A percentile compares a stretch with the other conserved stretches of the same genome.
phyloP scores from a whole-genome alignment of 2,113 vertebrate species.

The Nycticorax nycticorax region DNA sequence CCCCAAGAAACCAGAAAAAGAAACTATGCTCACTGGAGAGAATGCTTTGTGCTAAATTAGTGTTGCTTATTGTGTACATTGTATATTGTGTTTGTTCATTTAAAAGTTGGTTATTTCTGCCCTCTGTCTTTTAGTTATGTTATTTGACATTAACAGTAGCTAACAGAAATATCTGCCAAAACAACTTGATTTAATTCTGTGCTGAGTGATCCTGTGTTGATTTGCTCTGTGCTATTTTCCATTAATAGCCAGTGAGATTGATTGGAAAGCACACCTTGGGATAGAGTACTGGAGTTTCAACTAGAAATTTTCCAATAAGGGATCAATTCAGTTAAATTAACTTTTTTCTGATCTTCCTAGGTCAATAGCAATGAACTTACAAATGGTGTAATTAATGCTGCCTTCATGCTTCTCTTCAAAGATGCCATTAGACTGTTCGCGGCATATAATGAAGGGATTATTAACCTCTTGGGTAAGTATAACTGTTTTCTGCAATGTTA shows the following conservation, averaged over 20 bases:
- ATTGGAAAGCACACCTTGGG: background rate
- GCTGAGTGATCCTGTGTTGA: background rate
- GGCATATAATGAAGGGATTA: constrained; percentile 98
- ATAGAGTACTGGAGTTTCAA: background rate
- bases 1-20: background rate
- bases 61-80: background rate
- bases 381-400: constrained; percentile 98
- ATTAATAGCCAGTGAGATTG: background rate
- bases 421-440: constrained; percentile 98
- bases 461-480: constrained; percentile 93
- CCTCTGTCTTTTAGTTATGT: background rate
- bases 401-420: constrained; percentile 99
- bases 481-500: background rate
- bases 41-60: background rate
- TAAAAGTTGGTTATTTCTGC: background rate
- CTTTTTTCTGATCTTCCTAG: constrained; percentile 67
- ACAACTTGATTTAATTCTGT: background rate
- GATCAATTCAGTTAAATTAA: background rate
- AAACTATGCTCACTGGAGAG: background rate
- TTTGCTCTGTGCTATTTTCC: background rate
- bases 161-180: background rate
- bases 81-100: background rate
- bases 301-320: background rate
- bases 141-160: background rate
- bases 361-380: constrained; percentile 99